These are phyloP conservation scores for Cactoblastis cactorum DNA, from an alignment of 2,888 invertebrate genomes.

Conservation along the genomic window DNA sequence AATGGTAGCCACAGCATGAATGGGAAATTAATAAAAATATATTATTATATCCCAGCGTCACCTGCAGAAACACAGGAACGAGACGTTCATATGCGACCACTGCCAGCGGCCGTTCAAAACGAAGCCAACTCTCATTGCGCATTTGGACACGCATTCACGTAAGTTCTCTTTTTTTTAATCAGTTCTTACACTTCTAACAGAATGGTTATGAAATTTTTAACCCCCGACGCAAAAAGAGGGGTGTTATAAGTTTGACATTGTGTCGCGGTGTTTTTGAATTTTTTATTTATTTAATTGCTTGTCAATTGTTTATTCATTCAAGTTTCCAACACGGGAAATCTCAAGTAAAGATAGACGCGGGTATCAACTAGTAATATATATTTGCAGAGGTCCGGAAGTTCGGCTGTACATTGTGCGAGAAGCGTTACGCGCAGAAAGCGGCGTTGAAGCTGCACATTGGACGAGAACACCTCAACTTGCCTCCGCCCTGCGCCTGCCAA, in stretches of 20 bases:
- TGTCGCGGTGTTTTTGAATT: no score
- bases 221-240: no score
- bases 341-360: no score
- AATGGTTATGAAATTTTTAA: no score
- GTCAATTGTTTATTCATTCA: no score
- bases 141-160: constrained; percentile 59
- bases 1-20: no score
- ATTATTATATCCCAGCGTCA: constrained; percentile 44
- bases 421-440: constrained; percentile 51
- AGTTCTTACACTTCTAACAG: no score
- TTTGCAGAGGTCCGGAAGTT: constrained; percentile 44
- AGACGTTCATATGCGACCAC: constrained; percentile 49
- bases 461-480: constrained; percentile 45
- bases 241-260: no score
- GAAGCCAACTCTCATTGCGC: constrained; percentile 46
- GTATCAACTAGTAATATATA: no score
- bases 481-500: constrained; percentile 58
- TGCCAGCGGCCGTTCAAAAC: constrained; percentile 50
- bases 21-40: no score
- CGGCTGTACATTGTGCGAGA: constrained; percentile 44
- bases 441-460: constrained; percentile 49
- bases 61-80: constrained; percentile 39
- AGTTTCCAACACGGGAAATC: no score
- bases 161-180: constrained; percentile 21
- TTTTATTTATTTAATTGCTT: no score